Evolutionary conservation across 35 echinoderm and acorn worm genomes (phyloP), one percentile per base, ranked within the genome.

Genomic region (Heliocidaris tuberculata): DNA sequence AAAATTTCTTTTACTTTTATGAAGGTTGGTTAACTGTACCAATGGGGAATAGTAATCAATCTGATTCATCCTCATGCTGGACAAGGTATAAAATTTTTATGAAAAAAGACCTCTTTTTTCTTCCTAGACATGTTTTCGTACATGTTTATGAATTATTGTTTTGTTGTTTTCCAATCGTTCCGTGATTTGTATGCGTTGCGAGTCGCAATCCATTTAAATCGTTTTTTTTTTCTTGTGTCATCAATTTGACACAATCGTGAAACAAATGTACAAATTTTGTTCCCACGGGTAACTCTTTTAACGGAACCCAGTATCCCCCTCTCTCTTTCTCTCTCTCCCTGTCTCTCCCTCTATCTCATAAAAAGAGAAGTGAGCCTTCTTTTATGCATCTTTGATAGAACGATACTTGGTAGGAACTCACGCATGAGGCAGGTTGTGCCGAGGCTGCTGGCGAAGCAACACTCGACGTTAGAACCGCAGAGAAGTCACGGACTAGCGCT

Each of bases 401-500:
- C 27, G 65, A 3, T 78, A 78, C 65, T 78, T 78, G 65, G 19
- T 78, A 78, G 21, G 65, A 78, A 27, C 65, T n/a, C 17, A 78
- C 65, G 65, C 19, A 42, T 42, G 35, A n/a, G 65, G 27, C 65
- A 78, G 65, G 65, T 78, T 78, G 2, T 78, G 27, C 21, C 65
- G 31, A 48, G 9, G 87, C 87, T 32, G 47, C 31, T 48, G 31
- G 87, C 87, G 87, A 32, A 89, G 91, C 91, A 19, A 78, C 32
- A 52, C 91, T 93, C 91, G 50, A 93, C 87, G 31, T 54, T 31
- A n/a, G 91, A 93, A 59, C 91, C 91, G 30, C 49, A 59, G 50
- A 52, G 47, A 93, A 93, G 91, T 49, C 91, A 93, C 91, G 91
- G 91, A 48, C 91, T 93, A 93, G 15, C 48, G 91, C 91, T 31